These are phyloP conservation scores for Ephydatia muelleri DNA, from an alignment of 37 sponge, comb jelly and placozoan genomes.

Conservation along the genomic window DNA sequence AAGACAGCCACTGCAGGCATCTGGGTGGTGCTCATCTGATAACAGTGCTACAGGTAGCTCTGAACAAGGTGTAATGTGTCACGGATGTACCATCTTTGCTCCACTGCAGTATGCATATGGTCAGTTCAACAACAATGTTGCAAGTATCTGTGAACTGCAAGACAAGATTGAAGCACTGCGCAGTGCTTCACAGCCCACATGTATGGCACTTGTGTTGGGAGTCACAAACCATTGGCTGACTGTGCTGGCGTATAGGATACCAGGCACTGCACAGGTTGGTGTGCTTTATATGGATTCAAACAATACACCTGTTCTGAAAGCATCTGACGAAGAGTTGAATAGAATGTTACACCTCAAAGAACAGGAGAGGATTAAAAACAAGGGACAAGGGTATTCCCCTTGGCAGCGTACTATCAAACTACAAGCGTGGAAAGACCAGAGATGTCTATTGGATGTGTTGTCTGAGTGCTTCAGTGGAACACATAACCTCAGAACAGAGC, in stretches of 20 bases:
- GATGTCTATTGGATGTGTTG: conserved; percentile 30
- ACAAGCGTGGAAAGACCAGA: conserved; percentile 49
- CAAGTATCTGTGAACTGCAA: conserved; percentile 13
- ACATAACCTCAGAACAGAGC: conserved; percentile 8
- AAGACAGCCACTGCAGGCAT: background rate
- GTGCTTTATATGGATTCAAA: conserved; percentile 58
- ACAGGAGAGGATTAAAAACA: conserved; percentile 38
- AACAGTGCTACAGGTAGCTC: conserved; percentile 6
- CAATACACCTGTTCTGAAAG: conserved; percentile 14
- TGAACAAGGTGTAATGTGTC: background rate
- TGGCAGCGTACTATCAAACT: conserved; percentile 35
- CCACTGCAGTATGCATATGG: conserved; percentile 50
- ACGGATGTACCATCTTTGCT: too few relatives aligned
- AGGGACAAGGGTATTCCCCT: conserved; percentile 23
- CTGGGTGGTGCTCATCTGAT: conserved; percentile 5
- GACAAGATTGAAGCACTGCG: conserved; percentile 13
- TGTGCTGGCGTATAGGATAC: conserved; percentile 22
- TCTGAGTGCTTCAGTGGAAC: conserved; percentile 37
- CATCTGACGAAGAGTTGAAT: conserved; percentile 37
- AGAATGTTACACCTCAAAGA: conserved; percentile 24
- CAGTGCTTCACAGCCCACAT: conserved; percentile 9
- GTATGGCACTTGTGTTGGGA: conserved; percentile 48
- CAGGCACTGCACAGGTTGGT: background rate
- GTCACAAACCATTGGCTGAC: conserved; percentile 69
- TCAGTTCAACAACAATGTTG: conserved; percentile 11